Conservation (phyloP, 1,140 invertebrate species). For the Oncopodura yosiiana region DNA sequence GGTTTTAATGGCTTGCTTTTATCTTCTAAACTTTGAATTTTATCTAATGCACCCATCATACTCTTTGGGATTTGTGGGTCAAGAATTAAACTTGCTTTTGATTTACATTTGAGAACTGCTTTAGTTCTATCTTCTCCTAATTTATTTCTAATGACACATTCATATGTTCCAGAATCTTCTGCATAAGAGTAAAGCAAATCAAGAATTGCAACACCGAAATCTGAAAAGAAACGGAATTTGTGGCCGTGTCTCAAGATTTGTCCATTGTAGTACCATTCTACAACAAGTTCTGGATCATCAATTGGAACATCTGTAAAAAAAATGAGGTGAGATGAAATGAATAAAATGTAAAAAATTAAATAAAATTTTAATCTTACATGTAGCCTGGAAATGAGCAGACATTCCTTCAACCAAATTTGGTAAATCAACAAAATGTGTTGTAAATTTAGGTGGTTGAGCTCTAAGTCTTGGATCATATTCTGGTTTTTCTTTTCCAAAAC, state of each 20-base stretch:
- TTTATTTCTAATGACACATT: constrained; percentile 84
- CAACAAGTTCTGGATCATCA: constrained; percentile 75
- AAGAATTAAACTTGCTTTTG: constrained; percentile 83
- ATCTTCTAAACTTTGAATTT: constrained; percentile 85
- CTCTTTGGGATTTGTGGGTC: constrained; percentile 89
- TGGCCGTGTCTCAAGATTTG: constrained; percentile 84
- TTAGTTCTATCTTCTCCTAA: constrained; percentile 79
- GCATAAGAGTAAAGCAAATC: constrained; percentile 94
- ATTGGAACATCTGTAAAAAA: too few species aligned
- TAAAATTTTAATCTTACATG: too few species aligned
- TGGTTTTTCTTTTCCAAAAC: constrained; percentile 50
- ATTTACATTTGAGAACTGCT: constrained; percentile 72
- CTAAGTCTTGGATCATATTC: constrained; percentile 54
- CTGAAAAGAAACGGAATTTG: constrained; percentile 89
- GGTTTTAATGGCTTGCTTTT: constrained; percentile 55
- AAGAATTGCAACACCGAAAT: constrained; percentile 92
- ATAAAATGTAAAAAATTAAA: background rate
- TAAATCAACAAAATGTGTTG: constrained; percentile 72
- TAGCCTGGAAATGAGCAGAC: constrained; percentile 90
- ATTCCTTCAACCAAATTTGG: constrained; percentile 79
- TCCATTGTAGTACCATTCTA: constrained; percentile 92
- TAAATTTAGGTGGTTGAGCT: constrained; percentile 73
- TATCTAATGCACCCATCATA: constrained; percentile 84
- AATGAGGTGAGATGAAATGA: constrained; percentile 58
- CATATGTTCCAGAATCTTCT: constrained; percentile 89